Percentiles rank a stretch among this genome's conserved stretches.
Conservation (phyloP, 2,113 vertebrate species). For the Natator depressus region DNA sequence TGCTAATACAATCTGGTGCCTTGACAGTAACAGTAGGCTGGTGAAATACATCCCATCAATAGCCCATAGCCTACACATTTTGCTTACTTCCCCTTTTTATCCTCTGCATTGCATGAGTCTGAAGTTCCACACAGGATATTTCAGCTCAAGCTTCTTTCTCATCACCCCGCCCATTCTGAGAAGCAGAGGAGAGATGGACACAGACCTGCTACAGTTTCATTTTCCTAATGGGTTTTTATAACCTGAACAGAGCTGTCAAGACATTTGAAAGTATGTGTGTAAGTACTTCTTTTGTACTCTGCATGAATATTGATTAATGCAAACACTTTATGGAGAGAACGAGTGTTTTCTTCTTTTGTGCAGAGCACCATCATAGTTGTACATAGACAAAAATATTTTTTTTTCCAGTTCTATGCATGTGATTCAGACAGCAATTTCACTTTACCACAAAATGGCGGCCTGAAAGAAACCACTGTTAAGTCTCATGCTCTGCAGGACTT, state of each 20-base stretch:
- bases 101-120: background rate
- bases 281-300: background rate
- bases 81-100: slow-evolving; percentile 16
- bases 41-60: background rate
- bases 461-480: background rate
- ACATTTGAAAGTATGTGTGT: background rate
- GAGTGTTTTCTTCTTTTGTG: background rate
- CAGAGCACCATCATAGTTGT: background rate
- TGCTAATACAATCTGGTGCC: slow-evolving; percentile 11
- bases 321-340: background rate
- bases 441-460: slow-evolving; percentile 47
- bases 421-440: background rate
- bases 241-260: background rate
- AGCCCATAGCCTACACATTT: background rate
- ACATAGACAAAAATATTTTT: background rate
- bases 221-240: slow-evolving; percentile 21
- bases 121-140: background rate
- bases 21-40: slow-evolving; percentile 28
- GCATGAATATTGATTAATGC: background rate
- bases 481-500: background rate
- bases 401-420: background rate
- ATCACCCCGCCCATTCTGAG: background rate
- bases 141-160: background rate
- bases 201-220: background rate
- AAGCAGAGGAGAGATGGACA: background rate